Evolutionary conservation across 2,888 invertebrate genomes (phyloP).

Genomic region (Eupeodes luniger): DNA sequence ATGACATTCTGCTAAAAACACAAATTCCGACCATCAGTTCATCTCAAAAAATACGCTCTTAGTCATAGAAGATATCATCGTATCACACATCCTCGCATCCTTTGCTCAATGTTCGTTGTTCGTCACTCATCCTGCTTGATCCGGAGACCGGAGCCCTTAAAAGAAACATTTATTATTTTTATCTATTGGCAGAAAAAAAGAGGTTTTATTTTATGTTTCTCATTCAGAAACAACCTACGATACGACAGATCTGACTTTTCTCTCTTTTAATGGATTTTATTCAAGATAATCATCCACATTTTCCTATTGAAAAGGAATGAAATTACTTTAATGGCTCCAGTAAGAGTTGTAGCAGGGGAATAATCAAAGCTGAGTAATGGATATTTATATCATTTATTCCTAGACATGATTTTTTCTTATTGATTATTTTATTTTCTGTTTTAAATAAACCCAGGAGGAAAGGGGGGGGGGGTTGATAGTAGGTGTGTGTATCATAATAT

Average conservation of each 20-base stretch:
- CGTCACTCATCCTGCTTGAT: too few species aligned
- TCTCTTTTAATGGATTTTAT: slow-evolving; percentile 20
- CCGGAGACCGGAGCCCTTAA: neutral
- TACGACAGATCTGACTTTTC: neutral
- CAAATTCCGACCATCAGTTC: too few species aligned
- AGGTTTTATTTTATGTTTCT: slow-evolving; percentile 15
- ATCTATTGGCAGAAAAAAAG: neutral
- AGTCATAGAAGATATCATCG: neutral
- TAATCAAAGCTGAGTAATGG: slow-evolving; percentile 21
- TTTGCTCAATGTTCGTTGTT: too few species aligned
- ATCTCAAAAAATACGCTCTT: neutral
- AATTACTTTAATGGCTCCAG: neutral
- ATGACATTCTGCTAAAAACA: neutral
- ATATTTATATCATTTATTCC: neutral
- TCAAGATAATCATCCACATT: slow-evolving; percentile 27
- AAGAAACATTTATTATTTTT: slow-evolving; percentile 15
- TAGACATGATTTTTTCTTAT: slow-evolving; percentile 4
- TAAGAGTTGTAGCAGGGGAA: neutral
- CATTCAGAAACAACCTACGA: neutral
- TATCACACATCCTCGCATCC: slow-evolving; percentile 2
- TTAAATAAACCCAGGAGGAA: neutral
- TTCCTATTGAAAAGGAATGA: slow-evolving; percentile 3
- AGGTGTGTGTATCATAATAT: too few species aligned
- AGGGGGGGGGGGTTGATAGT: too few species aligned
- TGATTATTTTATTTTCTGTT: neutral